A percentile compares a stretch with the other conserved stretches of the same genome.
These are phyloP conservation scores for Sebastiscus tertius DNA, from an alignment of 2,797 vertebrate genomes.

Conservation along the genomic window DNA sequence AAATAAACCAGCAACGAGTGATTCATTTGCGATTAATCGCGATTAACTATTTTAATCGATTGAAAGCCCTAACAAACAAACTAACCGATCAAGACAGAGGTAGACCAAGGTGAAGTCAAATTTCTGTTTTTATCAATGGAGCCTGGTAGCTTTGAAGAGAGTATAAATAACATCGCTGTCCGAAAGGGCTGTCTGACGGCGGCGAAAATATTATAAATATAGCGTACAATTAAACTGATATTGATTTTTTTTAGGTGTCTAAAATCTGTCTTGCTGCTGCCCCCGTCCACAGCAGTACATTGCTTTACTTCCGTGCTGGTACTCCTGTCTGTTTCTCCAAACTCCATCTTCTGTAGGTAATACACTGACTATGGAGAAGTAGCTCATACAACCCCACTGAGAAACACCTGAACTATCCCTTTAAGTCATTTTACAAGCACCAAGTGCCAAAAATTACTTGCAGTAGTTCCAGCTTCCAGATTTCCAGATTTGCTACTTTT, in stretches of 20 bases:
- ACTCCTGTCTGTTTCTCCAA: too few species aligned
- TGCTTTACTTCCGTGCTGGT: too few species aligned
- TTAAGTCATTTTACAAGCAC: background rate
- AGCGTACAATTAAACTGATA: too few species aligned
- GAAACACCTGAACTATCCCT: background rate
- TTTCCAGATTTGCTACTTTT: background rate
- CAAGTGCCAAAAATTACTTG: background rate
- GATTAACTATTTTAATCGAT: background rate
- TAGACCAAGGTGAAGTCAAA: background rate
- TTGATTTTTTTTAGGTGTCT: too few species aligned
- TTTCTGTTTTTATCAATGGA: too few species aligned
- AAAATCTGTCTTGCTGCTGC: too few species aligned
- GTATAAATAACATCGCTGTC: background rate
- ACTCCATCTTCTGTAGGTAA: background rate
- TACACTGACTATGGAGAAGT: background rate
- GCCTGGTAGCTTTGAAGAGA: too few species aligned
- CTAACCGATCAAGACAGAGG: background rate
- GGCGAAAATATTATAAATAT: background rate
- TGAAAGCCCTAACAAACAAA: background rate
- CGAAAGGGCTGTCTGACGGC: background rate
- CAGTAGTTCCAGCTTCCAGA: background rate
- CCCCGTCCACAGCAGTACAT: too few species aligned
- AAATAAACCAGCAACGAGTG: background rate
- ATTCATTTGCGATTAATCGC: too few species aligned
- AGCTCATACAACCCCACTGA: background rate